Percentiles rank a stretch among this genome's conserved stretches.
Evolutionary conservation across 1,140 invertebrate species (phyloP).

Genomic region (Drosophila simulans): DNA sequence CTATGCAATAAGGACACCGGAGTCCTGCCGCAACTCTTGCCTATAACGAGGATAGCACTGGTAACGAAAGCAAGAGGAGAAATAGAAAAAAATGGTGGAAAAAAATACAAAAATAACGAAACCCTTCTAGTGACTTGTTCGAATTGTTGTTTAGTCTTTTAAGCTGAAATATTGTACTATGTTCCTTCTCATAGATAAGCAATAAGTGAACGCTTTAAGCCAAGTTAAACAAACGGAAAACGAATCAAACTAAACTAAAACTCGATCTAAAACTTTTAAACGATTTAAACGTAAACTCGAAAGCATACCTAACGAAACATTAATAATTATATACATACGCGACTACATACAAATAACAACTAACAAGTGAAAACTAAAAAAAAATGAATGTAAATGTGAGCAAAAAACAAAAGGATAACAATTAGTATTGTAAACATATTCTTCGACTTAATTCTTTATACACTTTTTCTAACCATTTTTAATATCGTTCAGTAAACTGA

Average conservation of each 20-base stretch:
- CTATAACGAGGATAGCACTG: slow-evolving; percentile 20
- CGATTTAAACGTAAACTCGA: slow-evolving; percentile 28
- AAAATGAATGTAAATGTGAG: slow-evolving; percentile 64
- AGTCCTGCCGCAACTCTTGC: slow-evolving; percentile 35
- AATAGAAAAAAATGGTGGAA: slow-evolving; percentile 1
- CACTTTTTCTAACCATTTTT: slow-evolving; percentile 55
- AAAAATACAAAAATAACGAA: slow-evolving; percentile 24
- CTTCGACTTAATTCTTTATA: slow-evolving; percentile 57
- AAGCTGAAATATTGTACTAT: slow-evolving; percentile 77
- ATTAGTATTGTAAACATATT: slow-evolving; percentile 54
- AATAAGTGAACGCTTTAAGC: slow-evolving; percentile 78
- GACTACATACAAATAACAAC: slow-evolving; percentile 36
- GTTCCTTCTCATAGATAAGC: slow-evolving; percentile 80
- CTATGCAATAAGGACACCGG: slow-evolving; percentile 38
- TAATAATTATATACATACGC: slow-evolving; percentile 44
- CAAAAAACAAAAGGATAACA: slow-evolving; percentile 27
- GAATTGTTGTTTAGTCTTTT: slow-evolving; percentile 78
- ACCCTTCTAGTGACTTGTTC: slow-evolving; percentile 74
- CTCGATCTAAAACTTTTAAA: slow-evolving; percentile 56
- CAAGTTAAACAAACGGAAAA: slow-evolving; percentile 64
- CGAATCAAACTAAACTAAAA: slow-evolving; percentile 74
- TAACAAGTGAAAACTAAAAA: slow-evolving; percentile 16
- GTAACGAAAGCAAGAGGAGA: slow-evolving; percentile 3
- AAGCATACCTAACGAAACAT: slow-evolving; percentile 36
- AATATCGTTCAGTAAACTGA: slow-evolving; percentile 48